Conservation (phyloP, 1,140 invertebrate species). For the Drosophila elegans region DNA sequence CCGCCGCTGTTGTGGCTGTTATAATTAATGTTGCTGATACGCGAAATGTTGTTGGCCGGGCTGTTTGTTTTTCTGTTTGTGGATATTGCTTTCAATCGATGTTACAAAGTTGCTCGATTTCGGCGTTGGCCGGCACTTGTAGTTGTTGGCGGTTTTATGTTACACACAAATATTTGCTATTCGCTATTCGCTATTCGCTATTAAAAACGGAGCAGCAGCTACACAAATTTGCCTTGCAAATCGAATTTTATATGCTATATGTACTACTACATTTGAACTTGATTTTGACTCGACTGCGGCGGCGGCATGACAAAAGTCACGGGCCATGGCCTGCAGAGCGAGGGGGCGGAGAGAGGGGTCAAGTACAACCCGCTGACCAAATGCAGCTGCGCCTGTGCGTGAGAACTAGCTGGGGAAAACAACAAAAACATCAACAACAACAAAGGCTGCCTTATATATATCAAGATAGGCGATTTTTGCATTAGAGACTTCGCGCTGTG, state of each 20-base stretch:
- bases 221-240: conserved; percentile 76
- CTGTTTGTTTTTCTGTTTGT: conserved; percentile 39
- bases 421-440: conserved; percentile 42
- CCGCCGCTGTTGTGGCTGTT: conserved; percentile 60
- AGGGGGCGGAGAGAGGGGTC: conserved; percentile 48
- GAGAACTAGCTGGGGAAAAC: conserved; percentile 62
- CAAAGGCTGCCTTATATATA: conserved; percentile 72
- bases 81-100: conserved; percentile 27
- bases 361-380: conserved; percentile 65
- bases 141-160: conserved; percentile 71
- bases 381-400: conserved; percentile 77
- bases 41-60: conserved; percentile 56
- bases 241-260: conserved; percentile 37
- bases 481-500: conserved; percentile 39
- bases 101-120: conserved; percentile 43
- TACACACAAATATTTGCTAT: conserved; percentile 71
- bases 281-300: conserved; percentile 60
- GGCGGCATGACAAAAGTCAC: conserved; percentile 73
- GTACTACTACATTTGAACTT: conserved; percentile 66
- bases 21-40: conserved; percentile 83
- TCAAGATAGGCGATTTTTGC: conserved; percentile 80
- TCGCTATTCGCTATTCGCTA: conserved; percentile 58
- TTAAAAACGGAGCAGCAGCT: conserved; percentile 60
- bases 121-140: conserved; percentile 50
- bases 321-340: conserved; percentile 36